Evolutionary conservation across 2,797 vertebrate genomes (phyloP).

Genomic region (Ateles fusciceps): DNA sequence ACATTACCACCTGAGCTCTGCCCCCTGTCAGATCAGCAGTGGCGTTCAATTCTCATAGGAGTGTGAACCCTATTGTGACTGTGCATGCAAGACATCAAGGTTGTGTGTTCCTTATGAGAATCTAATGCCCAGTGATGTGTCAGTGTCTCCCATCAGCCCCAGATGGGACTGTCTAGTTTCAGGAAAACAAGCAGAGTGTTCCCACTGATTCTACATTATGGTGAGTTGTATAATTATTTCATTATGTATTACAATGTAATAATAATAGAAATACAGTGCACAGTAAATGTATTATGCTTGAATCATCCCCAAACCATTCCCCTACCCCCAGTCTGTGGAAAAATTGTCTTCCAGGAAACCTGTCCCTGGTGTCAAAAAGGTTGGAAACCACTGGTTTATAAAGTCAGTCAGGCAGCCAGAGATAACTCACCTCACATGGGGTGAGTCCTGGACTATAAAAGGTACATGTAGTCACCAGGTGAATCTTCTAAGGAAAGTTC

Average conservation of each 20-base stretch:
- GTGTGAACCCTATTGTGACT: no score
- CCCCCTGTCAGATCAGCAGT: no score
- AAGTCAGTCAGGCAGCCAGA: not conserved
- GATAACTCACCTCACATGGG: not conserved
- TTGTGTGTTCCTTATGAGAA: no score
- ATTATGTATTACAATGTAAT: not conserved
- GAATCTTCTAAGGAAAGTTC: not conserved
- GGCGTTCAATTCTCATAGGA: no score
- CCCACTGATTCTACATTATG: no score
- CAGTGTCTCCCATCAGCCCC: no score
- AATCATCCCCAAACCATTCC: not conserved
- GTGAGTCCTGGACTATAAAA: not conserved
- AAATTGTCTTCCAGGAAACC: not conserved
- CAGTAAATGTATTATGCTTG: not conserved
- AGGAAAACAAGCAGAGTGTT: no score
- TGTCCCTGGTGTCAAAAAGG: not conserved
- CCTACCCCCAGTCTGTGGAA: not conserved
- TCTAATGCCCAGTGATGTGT: no score
- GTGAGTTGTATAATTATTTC: no score
- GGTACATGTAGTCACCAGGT: no score
- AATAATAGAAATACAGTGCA: not conserved
- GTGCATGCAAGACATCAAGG: no score
- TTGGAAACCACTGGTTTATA: not conserved
- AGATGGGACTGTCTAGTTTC: no score
- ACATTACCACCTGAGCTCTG: not conserved